Base-by-base conservation (phyloP, 2,113 vertebrate genomes). In the Orientallactaga bullata region DNA sequence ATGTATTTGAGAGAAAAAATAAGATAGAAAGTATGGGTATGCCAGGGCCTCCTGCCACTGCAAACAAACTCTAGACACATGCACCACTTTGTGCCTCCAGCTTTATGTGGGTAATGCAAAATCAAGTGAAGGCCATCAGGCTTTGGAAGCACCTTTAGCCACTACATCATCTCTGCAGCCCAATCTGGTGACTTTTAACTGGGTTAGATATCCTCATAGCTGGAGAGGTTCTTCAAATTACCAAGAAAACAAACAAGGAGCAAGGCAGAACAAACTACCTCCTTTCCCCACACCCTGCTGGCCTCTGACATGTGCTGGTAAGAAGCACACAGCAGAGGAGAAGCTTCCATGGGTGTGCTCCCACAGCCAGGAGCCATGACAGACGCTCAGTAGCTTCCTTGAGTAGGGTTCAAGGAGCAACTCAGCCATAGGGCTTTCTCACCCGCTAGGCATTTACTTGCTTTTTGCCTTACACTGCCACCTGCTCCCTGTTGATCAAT, bases 401-500 rank as follows among this genome's bases (percentile, higher is more conserved):
- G 63, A 66, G 71, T 39, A 82, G 74, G 20, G 37, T 26, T 5
- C 35, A 24, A 23, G 13, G 5, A 35, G 9, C 4, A 30, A 30
- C n/a, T 37, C 74, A 65, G 42, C 60, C 21, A 5, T 2, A 4
- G 21, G 60, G 9, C 15, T 65, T 91, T 94, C 95, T 94, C 84
- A 71, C 83, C 93, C 15, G 28, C n/a, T 92, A 81, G 84, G 85
- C 63, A 42, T 72, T 94, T 80, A 58, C 58, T 35, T 13, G 85
- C 47, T 51, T 88, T 74, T 37, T 60, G 80, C 95, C 88, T 80
- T 92, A 84, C 88, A 96, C 93, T 71, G 55, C 97, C 95, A 97
- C 97, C 95, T 88, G 26, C 95, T 95, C 68, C 66, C 37, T 95
- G 93, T 80, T 76, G 28, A 93, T 94, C 91, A 94, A 90, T 97